phyloP scores from a whole-genome alignment of 2,888 invertebrate genomes.

The Chalcis sispes region DNA sequence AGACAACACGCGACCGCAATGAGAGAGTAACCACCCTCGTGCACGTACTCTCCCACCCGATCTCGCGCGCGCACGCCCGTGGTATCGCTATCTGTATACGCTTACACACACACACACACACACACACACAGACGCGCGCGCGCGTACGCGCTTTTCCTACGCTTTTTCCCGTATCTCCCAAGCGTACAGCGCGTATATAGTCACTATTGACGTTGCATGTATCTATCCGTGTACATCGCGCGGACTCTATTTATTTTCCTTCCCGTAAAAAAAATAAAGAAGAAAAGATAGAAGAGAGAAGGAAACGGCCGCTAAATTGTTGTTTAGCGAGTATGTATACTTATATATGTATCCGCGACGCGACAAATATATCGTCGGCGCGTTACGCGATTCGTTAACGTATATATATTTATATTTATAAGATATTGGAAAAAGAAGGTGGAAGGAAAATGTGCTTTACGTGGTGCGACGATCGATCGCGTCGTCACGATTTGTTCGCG shows the following conservation, averaged over 20 bases:
- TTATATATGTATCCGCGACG: neutral
- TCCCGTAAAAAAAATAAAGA: constrained; percentile 12
- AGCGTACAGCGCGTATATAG: constrained; percentile 16
- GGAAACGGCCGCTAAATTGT: neutral
- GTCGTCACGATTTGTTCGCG: too few relatives aligned
- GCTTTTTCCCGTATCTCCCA: constrained; percentile 14
- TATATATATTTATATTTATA: too few relatives aligned
- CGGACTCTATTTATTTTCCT: constrained; percentile 29
- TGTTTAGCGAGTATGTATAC: neutral
- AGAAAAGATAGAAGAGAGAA: neutral
- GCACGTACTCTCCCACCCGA: neutral
- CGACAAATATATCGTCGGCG: neutral
- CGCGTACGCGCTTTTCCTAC: neutral
- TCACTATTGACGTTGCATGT: too few relatives aligned
- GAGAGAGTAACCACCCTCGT: neutral
- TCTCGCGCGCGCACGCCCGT: too few relatives aligned
- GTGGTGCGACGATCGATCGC: too few relatives aligned
- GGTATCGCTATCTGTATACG: too few relatives aligned
- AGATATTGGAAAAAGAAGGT: too few relatives aligned
- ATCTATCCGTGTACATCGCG: neutral
- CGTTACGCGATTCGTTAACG: neutral
- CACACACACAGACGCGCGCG: neutral
- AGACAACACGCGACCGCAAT: constrained; percentile 54
- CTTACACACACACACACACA: neutral
- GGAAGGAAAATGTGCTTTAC: too few relatives aligned